Evolutionary conservation across 2,888 invertebrate genomes (phyloP), one percentile per base, ranked within the genome.

Genomic region (Chrysomela aeneicollis): DNA sequence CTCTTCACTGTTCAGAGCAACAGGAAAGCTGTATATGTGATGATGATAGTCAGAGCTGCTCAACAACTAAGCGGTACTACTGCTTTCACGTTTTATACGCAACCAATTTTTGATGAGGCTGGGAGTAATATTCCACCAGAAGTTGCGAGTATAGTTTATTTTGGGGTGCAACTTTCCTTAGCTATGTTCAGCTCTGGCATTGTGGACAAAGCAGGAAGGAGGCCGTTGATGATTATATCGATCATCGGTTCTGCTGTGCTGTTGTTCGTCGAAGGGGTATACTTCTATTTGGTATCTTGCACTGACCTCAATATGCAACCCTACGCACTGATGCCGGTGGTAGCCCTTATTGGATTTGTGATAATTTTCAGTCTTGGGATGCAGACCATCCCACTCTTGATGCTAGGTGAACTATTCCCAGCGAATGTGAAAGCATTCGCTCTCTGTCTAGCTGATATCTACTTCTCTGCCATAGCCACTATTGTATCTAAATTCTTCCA

Each of bases 11-110:
- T 86, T 68, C 84, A 84, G 32, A 86, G 86, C 0, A 88, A 88
- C 75, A 85, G 87, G 67, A 87, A 87, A 79, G 90, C 91, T 1
- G 82, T 91, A 73, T 83, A 86, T 73, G 87, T 91, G 57, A 85
- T 87, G 61, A 78, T 89, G 49, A 85, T 87, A 8, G 81, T 91
- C 3, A 83, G 86, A 77, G 77, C 84, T 1, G 82, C 86, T 35
- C 87, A 87, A 61, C 81, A 82, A 64, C 72, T 89, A 47, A 87
- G 87, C 72, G 89, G 89, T 1, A 87, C 87, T 58, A 87, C 87
- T 32, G 88, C 88, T 0, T 85, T 89, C 2, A 85, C 88, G 0
- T 87, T 88, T 4, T 89, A 89, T 73, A 85, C 88, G 0, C 87
- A 89, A 68, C 82, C 83, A 0, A 82, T 85, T n/a, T 80, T 85